These are phyloP conservation scores for Dioctria linearis DNA, from an alignment of 2,888 invertebrate species.

Conservation along the genomic window DNA sequence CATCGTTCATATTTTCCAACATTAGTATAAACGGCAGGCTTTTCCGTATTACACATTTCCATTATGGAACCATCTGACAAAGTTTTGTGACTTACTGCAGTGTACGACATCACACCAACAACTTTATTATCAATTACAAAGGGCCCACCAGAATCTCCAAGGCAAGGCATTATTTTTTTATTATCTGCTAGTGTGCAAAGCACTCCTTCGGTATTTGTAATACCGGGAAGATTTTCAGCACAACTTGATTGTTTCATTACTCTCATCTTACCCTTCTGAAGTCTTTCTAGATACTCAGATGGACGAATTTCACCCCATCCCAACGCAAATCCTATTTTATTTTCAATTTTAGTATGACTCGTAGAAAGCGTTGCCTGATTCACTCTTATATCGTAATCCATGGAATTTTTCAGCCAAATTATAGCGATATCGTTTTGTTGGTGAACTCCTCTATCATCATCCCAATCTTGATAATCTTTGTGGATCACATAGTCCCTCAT, in stretches of 20 bases:
- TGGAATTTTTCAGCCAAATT: not conserved
- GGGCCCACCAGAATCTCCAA: slow-evolving; percentile 25
- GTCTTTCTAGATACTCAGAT: not conserved
- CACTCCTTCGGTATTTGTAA: not conserved
- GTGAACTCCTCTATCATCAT: not conserved
- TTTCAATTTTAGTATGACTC: not conserved
- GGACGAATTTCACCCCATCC: slow-evolving; percentile 4
- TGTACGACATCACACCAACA: slow-evolving; percentile 10
- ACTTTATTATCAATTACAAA: not conserved
- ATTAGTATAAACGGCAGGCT: too few relatives aligned
- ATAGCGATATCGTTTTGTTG: slow-evolving; percentile 15
- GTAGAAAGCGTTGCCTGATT: not conserved
- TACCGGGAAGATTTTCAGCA: too few relatives aligned
- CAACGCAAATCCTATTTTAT: not conserved
- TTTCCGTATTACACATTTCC: too few relatives aligned
- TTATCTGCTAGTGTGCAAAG: not conserved
- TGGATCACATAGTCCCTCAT: slow-evolving; percentile 3
- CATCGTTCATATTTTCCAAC: too few relatives aligned
- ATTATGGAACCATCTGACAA: too few relatives aligned
- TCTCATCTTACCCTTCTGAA: slow-evolving; percentile 18
- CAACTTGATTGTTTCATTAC: not conserved
- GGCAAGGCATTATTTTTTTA: not conserved
- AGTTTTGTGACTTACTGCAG: too few relatives aligned
- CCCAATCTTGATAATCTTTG: not conserved
- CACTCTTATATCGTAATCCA: not conserved